Base-by-base conservation (phyloP, 2,797 vertebrate species). In the Esox masquinongy region DNA sequence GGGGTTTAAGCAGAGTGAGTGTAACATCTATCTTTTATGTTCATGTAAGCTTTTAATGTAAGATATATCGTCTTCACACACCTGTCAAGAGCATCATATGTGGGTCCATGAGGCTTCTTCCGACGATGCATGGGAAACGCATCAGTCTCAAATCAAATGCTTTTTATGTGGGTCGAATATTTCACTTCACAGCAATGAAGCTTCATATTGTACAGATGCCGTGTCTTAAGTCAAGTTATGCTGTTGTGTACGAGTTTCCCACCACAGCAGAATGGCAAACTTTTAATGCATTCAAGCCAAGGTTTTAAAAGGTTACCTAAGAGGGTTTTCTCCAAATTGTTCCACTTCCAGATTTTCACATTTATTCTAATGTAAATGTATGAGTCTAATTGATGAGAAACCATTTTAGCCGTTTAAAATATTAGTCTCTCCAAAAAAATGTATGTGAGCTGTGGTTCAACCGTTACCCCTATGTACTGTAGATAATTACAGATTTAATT, bases 1-100 rank as follows among this genome's bases (percentile, higher is more conserved):
- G 76, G 98, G 97, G 91, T 99, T 99, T 94, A 99, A 99, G 90
- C 98, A 99, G 92, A 98, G 98, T 99, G 95, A 98, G 97, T 97
- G 78, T 64, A 50, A 75, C 69, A 72, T 78, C 77, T 73, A 74
- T 74, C 77, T 74, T 82, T 80, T 73, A 74, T 75, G 77, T 89
- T 86, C 73, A 74, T 34, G 73, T 78, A 68, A 50, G 71, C 86
- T 89, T 88, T 86, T 75, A 31, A 89, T 84, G 81, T 19, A 71
- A 47, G 59, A 77, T 75, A 82, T 81, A 88, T 79, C 84, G 12
- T 89, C 83, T 84, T 83, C 85, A 86, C 87, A 85, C 86, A 83
- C 85, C 88, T 89, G 88, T 91, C 89, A 88, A 80, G 88, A 71
- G 80, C 74, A 74, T 84, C 88, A 84, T 81, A 83, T 86, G 78